A percentile compares a stretch with the other conserved stretches of the same genome.
phyloP scores from a whole-genome alignment of 2,113 vertebrate species.

The Dicrurus megarhynchus region DNA sequence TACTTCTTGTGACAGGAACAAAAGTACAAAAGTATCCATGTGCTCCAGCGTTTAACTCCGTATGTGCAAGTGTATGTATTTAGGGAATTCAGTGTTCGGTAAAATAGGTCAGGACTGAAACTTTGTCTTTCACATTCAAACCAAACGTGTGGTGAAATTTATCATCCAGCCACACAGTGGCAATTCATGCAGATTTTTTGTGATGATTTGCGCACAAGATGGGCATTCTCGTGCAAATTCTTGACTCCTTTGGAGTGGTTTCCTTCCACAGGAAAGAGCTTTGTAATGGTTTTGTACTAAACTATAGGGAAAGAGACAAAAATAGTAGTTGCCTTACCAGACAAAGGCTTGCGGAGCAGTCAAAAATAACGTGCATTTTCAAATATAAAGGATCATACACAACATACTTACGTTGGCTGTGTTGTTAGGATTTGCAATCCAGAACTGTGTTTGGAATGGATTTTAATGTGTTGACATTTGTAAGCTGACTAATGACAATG shows the following conservation, averaged over 20 bases:
- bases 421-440: not conserved
- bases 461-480: not conserved
- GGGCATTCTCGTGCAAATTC: not conserved
- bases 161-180: not conserved
- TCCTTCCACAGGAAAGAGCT: not conserved
- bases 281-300: not conserved
- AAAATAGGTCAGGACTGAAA: not conserved
- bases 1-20: not conserved
- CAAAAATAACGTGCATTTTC: not conserved
- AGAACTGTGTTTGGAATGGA: not conserved
- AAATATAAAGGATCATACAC: not conserved
- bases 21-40: not conserved
- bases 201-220: not conserved
- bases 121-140: not conserved
- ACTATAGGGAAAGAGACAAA: not conserved
- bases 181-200: not conserved
- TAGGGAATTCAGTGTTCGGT: not conserved
- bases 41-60: not conserved
- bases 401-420: fast-evolving
- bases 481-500: not conserved
- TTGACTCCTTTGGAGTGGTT: not conserved
- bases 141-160: not conserved
- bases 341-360: not conserved
- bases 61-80: not conserved
- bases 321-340: not conserved